Evolutionary conservation across 2,797 vertebrate genomes (phyloP).

Genomic region (Hyperoplus immaculatus): DNA sequence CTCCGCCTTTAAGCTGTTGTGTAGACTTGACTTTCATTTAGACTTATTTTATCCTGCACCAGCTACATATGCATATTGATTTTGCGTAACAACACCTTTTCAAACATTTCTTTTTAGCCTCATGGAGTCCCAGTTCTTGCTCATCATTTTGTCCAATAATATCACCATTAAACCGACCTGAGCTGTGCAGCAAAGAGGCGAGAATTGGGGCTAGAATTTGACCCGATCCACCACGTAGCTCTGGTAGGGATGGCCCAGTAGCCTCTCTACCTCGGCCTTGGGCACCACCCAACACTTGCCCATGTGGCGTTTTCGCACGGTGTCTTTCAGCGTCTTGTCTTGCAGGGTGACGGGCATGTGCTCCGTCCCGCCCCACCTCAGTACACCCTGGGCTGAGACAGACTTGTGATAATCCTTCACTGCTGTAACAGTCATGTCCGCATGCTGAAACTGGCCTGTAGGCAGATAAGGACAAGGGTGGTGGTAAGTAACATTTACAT

Average conservation of each 20-base stretch:
- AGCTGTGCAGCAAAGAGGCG: slow-evolving; percentile 29
- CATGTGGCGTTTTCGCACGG: slow-evolving; percentile 70
- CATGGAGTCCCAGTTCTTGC: slow-evolving; percentile 25
- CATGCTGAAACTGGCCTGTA: slow-evolving; percentile 87
- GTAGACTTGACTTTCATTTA: too few species aligned
- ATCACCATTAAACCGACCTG: slow-evolving; percentile 30
- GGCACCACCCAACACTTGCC: slow-evolving; percentile 89
- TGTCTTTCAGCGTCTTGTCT: slow-evolving; percentile 87
- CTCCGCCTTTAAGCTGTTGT: too few species aligned
- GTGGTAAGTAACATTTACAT: not conserved
- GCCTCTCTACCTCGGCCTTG: slow-evolving; percentile 78
- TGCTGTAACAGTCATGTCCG: slow-evolving; percentile 76
- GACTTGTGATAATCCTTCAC: slow-evolving; percentile 27
- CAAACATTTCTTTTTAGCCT: slow-evolving; percentile 9
- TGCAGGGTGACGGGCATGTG: slow-evolving; percentile 80
- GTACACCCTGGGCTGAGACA: slow-evolving; percentile 63
- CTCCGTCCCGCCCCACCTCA: slow-evolving; percentile 73
- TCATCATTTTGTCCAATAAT: slow-evolving; percentile 47
- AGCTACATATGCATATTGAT: too few species aligned
- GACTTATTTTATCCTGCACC: too few species aligned
- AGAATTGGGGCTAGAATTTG: slow-evolving; percentile 52
- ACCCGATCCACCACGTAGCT: slow-evolving; percentile 84
- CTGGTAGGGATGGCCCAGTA: slow-evolving; percentile 85
- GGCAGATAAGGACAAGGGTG: slow-evolving; percentile 12
- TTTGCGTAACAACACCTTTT: too few species aligned